phyloP scores from a whole-genome alignment of 2,113 vertebrate genomes.

The Pandion haliaetus region DNA sequence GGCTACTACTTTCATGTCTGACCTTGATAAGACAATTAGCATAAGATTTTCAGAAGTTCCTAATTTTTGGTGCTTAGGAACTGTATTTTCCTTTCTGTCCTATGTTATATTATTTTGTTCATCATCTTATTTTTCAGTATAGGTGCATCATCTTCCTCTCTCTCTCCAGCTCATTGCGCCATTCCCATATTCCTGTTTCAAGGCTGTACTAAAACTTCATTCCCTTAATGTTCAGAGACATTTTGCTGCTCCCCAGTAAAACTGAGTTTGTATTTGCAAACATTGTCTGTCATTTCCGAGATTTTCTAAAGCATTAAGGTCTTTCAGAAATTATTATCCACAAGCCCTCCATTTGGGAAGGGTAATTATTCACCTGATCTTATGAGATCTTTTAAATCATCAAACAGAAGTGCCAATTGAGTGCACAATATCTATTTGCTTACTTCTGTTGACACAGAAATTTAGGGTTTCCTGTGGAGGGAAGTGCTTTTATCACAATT shows the following conservation, averaged over 20 bases:
- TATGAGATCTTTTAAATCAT: background rate
- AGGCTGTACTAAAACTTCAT: background rate
- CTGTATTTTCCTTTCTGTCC: background rate
- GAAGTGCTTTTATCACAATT: background rate
- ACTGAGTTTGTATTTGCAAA: background rate
- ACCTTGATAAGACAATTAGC: background rate
- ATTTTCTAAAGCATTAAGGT: background rate
- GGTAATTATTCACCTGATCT: background rate
- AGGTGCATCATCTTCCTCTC: background rate
- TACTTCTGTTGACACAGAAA: background rate
- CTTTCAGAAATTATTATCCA: background rate
- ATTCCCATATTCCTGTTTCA: background rate
- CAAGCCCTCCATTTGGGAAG: background rate
- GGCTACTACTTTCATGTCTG: background rate
- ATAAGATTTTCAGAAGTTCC: background rate
- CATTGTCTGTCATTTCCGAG: background rate
- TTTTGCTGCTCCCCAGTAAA: background rate
- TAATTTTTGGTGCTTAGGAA: background rate
- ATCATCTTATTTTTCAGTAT: background rate
- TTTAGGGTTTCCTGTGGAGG: background rate
- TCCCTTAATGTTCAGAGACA: background rate
- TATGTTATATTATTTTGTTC: background rate
- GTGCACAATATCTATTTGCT: background rate
- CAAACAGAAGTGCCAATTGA: background rate
- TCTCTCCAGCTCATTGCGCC: background rate